These are phyloP conservation scores for Orientallactaga sibirica DNA, from an alignment of 2,797 vertebrate genomes.

Conservation along the genomic window DNA sequence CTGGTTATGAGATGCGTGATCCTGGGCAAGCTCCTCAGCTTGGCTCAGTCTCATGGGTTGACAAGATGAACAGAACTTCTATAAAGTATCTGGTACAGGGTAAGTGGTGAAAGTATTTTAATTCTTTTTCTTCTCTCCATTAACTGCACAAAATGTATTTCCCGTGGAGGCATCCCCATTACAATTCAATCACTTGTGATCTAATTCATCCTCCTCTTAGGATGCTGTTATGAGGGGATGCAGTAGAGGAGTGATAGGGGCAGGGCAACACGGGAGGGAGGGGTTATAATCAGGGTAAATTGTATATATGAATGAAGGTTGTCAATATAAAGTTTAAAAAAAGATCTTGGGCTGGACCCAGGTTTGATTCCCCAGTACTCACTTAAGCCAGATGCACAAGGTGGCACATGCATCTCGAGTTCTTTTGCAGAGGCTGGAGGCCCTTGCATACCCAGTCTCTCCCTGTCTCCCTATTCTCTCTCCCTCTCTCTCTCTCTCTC, in stretches of 20 bases:
- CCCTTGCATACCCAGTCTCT: no score
- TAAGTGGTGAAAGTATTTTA: background rate
- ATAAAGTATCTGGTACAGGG: background rate
- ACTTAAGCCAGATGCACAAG: no score
- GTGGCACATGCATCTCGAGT: no score
- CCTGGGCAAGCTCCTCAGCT: background rate
- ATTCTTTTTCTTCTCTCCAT: background rate
- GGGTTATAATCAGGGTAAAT: no score
- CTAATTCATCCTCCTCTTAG: slow-evolving; percentile 13
- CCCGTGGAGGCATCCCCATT: slow-evolving; percentile 9
- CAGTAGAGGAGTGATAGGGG: no score
- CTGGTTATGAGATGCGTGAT: background rate
- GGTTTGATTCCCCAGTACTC: no score
- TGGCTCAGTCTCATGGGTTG: background rate
- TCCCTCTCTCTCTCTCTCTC: no score
- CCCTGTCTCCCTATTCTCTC: no score
- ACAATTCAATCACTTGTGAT: background rate
- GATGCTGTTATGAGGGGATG: background rate
- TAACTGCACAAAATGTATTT: slow-evolving; percentile 21
- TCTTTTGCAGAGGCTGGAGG: no score
- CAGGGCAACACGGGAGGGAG: no score
- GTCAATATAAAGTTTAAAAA: no score
- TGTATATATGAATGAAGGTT: no score
- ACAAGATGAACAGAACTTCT: background rate
- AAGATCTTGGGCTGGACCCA: background rate